Conservation (phyloP, 2,113 vertebrate species). For the Scomber scombrus region DNA sequence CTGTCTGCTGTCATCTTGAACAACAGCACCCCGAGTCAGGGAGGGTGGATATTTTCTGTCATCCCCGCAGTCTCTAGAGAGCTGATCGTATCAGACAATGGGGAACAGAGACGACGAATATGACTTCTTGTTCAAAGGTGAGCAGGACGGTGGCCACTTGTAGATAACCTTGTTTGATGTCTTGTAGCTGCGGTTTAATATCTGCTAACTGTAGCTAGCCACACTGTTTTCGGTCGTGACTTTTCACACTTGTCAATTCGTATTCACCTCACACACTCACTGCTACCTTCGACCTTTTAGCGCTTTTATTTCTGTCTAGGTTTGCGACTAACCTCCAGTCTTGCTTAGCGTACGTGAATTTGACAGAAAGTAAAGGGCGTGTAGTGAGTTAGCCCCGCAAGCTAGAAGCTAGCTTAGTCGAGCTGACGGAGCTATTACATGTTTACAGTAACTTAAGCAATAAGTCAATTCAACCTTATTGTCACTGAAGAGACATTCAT, state of each 20-base stretch:
- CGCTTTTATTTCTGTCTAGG: background rate
- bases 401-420: constrained; percentile 27
- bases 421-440: constrained; percentile 24
- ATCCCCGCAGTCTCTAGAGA: constrained; percentile 13
- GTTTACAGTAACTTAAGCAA: background rate
- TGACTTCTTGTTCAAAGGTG: constrained; percentile 87
- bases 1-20: constrained; percentile 54
- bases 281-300: too few species aligned
- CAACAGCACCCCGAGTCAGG: constrained; percentile 29
- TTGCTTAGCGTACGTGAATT: background rate
- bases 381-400: background rate
- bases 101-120: constrained; percentile 87
- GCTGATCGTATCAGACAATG: constrained; percentile 66
- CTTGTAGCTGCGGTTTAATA: background rate
- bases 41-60: constrained; percentile 20
- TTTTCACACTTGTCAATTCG: background rate
- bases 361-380: constrained; percentile 18
- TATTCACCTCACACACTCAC: background rate
- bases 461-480: background rate
- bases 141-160: background rate
- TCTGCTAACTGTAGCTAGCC: constrained; percentile 50
- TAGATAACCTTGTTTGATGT: background rate
- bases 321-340: background rate
- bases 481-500: background rate
- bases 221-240: background rate